A percentile compares a stretch with the other conserved stretches of the same genome.
phyloP scores from a whole-genome alignment of 1,140 invertebrate genomes.

The Onthophagus taurus region DNA sequence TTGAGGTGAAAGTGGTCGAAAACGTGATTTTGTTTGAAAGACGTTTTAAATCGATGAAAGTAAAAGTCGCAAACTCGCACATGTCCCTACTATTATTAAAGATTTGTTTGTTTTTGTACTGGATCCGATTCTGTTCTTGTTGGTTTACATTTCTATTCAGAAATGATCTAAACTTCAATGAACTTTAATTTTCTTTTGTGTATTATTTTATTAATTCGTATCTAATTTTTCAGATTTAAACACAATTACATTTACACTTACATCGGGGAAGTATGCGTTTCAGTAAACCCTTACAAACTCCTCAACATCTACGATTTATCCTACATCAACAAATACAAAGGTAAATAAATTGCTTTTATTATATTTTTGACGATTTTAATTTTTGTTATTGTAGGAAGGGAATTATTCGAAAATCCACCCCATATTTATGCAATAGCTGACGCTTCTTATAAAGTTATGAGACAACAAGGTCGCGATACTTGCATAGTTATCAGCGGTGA shows the following conservation, averaged over 20 bases:
- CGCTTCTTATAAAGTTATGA: conserved; percentile 84
- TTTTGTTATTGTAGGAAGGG: conserved; percentile 48
- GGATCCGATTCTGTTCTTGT: too few species aligned
- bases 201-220: neutral
- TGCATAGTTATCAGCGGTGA: conserved; percentile 96
- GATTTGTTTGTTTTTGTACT: too few species aligned
- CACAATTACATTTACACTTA: conserved; percentile 87
- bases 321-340: conserved; percentile 78
- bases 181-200: too few species aligned
- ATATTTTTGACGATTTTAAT: neutral
- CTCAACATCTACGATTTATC: conserved; percentile 78
- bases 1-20: too few species aligned
- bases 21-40: too few species aligned
- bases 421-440: conserved; percentile 94
- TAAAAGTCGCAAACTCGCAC: too few species aligned
- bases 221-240: conserved; percentile 74
- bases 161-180: too few species aligned
- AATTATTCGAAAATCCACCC: conserved; percentile 88
- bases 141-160: too few species aligned
- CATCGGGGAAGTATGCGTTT: conserved; percentile 88
- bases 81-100: too few species aligned
- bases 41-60: too few species aligned
- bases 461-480: conserved; percentile 80
- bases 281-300: conserved; percentile 80
- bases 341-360: conserved; percentile 35